A percentile compares a stretch with the other conserved stretches of the same genome.
phyloP scores from a whole-genome alignment of 2,113 vertebrate genomes.

The Neoarius graeffei region DNA sequence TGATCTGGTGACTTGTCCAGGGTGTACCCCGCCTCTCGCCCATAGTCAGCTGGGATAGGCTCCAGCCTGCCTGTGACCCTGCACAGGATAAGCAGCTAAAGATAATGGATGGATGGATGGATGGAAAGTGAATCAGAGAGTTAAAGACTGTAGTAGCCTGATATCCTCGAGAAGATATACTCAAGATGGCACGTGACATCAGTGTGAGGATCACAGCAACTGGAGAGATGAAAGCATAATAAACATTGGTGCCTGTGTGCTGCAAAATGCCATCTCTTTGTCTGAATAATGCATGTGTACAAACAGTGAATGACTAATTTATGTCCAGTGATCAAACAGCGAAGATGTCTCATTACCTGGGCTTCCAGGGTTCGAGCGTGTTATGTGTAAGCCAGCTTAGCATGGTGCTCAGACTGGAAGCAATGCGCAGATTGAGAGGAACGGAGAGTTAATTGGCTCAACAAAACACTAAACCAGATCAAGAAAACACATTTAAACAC shows the following conservation, averaged over 20 bases:
- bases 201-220: conserved; percentile 11
- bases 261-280: conserved; percentile 69
- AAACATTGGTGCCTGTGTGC: conserved; percentile 41
- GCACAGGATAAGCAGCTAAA: too few species aligned
- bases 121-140: neutral
- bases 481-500: neutral
- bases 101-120: too few species aligned
- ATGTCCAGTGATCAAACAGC: conserved; percentile 62
- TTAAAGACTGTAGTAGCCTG: too few species aligned
- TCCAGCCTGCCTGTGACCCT: too few species aligned
- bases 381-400: conserved; percentile 48
- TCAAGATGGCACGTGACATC: neutral
- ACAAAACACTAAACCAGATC: neutral
- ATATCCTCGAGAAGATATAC: neutral
- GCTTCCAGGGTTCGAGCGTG: conserved; percentile 56
- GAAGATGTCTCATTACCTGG: conserved; percentile 55
- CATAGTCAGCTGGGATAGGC: too few species aligned
- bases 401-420: conserved; percentile 57
- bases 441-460: neutral
- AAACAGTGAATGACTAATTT: conserved; percentile 71
- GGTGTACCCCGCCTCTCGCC: too few species aligned
- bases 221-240: conserved; percentile 44
- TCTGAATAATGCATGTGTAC: conserved; percentile 71
- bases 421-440: conserved; percentile 11
- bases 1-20: too few species aligned